phyloP scores from a whole-genome alignment of 2,797 vertebrate species.

The Hyperoplus lanceolatus region DNA sequence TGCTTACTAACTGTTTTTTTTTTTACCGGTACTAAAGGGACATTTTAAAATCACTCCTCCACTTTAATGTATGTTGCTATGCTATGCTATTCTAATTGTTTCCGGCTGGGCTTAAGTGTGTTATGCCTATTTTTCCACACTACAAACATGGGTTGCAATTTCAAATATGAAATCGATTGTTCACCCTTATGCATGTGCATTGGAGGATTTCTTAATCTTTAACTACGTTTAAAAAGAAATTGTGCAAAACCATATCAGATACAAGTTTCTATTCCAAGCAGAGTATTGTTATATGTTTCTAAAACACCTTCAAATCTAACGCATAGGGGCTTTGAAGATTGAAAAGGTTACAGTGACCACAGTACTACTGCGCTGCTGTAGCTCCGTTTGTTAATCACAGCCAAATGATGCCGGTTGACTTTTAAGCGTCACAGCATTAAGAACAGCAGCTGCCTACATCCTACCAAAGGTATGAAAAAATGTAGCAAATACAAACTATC shows the following conservation, averaged over 20 bases:
- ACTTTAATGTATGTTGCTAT: too few species aligned
- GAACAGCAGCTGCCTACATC: neutral
- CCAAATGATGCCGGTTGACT: neutral
- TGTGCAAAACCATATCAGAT: neutral
- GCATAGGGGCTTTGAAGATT: neutral
- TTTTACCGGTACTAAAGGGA: too few species aligned
- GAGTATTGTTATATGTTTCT: neutral
- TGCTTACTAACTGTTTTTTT: too few species aligned
- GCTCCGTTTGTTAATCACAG: neutral
- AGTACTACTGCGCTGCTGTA: neutral
- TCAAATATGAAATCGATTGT: too few species aligned
- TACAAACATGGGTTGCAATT: too few species aligned
- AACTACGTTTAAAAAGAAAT: neutral
- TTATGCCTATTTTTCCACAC: too few species aligned
- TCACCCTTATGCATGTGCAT: too few species aligned
- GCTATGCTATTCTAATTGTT: too few species aligned
- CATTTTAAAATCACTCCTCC: too few species aligned
- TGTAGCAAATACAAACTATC: neutral
- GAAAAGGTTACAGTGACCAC: neutral
- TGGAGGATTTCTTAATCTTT: too few species aligned
- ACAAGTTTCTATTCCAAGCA: neutral
- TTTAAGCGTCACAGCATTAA: neutral
- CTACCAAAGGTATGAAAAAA: slow-evolving; percentile 1
- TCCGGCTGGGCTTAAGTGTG: too few species aligned
- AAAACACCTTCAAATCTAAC: slow-evolving; percentile 4